These are phyloP conservation scores for Tyto alba DNA, from an alignment of 2,113 vertebrate genomes.

Conservation along the genomic window DNA sequence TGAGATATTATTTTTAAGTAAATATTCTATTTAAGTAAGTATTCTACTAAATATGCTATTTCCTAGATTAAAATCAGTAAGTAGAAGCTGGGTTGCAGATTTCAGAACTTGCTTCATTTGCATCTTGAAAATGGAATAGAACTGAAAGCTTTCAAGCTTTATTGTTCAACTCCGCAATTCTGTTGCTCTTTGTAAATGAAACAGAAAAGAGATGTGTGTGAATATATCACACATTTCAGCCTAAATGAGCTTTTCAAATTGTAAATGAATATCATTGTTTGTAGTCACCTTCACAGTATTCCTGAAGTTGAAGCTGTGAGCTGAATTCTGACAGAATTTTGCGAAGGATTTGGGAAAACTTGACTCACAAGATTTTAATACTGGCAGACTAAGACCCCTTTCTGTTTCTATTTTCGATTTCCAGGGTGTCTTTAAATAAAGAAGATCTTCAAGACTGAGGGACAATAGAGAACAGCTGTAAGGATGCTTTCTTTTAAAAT, in stretches of 20 bases:
- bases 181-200: conserved; percentile 30
- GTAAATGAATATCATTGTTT: neutral
- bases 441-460: conserved; percentile 4
- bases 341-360: conserved; percentile 14
- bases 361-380: conserved; percentile 30
- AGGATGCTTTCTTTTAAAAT: conserved; percentile 29
- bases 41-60: neutral
- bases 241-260: conserved; percentile 8
- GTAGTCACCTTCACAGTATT: conserved; percentile 25
- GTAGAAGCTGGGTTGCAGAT: neutral
- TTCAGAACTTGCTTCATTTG: conserved; percentile 34
- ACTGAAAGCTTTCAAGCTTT: conserved; percentile 40
- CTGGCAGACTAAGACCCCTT: conserved; percentile 40
- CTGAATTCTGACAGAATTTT: conserved; percentile 23
- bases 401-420: conserved; percentile 24
- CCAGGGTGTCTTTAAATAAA: conserved; percentile 1
- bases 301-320: conserved; percentile 9
- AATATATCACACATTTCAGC: neutral
- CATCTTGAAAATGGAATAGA: conserved; percentile 23
- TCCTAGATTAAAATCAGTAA: conserved; percentile 10
- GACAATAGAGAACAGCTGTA: conserved; percentile 22
- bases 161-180: conserved; percentile 20
- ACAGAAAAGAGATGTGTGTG: neutral
- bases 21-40: neutral
- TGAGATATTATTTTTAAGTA: neutral